phyloP scores from a whole-genome alignment of 2,888 invertebrate genomes.

The Muscina levida region DNA sequence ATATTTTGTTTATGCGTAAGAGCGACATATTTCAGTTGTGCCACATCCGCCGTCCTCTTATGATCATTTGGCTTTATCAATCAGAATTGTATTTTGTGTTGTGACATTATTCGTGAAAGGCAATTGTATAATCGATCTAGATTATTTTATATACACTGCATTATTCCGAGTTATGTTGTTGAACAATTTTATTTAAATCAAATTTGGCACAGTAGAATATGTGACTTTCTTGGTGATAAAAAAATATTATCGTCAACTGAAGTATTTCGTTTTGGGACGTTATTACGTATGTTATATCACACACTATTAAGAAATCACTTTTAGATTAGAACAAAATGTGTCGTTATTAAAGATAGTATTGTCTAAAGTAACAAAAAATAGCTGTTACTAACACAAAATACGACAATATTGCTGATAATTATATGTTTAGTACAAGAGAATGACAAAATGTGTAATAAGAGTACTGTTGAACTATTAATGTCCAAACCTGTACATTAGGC shows the following conservation, averaged over 20 bases:
- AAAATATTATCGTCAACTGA: conserved; percentile 53
- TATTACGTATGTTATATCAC: conserved; percentile 44
- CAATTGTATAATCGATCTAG: conserved; percentile 39
- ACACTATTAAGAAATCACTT: conserved; percentile 41
- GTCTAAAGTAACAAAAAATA: too few species aligned
- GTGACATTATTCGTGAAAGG: conserved; percentile 49
- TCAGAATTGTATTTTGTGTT: conserved; percentile 48
- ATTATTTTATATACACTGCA: conserved; percentile 42
- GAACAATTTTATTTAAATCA: conserved; percentile 49
- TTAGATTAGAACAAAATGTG: conserved; percentile 40
- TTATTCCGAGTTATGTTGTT: conserved; percentile 49
- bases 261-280: conserved; percentile 50
- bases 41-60: conserved; percentile 37
- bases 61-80: conserved; percentile 45
- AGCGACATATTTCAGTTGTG: conserved; percentile 48
- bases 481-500: too few species aligned
- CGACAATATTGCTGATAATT: too few species aligned
- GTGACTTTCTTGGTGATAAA: conserved; percentile 42
- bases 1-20: conserved; percentile 42
- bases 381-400: conserved; percentile 44
- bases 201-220: conserved; percentile 47
- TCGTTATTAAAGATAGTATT: conserved; percentile 37
- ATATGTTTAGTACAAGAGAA: too few species aligned
- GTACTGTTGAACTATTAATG: too few species aligned
- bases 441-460: too few species aligned